A percentile compares a stretch with the other conserved stretches of the same genome.
Evolutionary conservation across 1,140 invertebrate genomes (phyloP).

Genomic region (Anastatus disparis): DNA sequence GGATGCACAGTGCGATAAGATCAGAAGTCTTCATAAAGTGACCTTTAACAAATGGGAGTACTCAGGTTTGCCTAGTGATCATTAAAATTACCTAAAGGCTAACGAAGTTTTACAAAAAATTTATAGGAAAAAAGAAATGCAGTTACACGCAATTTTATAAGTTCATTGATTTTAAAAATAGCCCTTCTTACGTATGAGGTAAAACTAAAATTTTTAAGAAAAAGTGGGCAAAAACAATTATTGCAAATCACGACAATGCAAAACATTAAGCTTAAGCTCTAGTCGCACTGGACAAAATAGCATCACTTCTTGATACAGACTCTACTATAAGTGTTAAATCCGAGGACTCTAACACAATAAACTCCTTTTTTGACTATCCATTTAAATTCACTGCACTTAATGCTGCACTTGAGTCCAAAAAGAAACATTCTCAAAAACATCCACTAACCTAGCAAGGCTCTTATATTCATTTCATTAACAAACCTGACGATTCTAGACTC

Average conservation of each 20-base stretch:
- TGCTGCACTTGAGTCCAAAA: too few relatives aligned
- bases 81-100: constrained; percentile 27
- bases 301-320: too few relatives aligned
- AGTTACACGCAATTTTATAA: too few relatives aligned
- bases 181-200: background rate
- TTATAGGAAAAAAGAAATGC: constrained; percentile 29
- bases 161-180: background rate
- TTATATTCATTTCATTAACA: background rate
- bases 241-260: too few relatives aligned
- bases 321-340: background rate
- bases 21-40: constrained; percentile 18
- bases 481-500: too few relatives aligned
- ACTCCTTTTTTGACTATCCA: background rate
- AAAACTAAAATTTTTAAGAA: too few relatives aligned
- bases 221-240: background rate
- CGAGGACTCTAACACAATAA: background rate
- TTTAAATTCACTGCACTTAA: background rate
- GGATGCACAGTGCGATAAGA: constrained; percentile 31
- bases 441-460: background rate
- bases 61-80: background rate
- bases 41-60: constrained; percentile 37
- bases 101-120: constrained; percentile 1
- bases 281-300: background rate
- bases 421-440: too few relatives aligned
- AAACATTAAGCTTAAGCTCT: too few relatives aligned